Conservation (phyloP, 2,797 vertebrate species). For the Diplodus puntazzo region DNA sequence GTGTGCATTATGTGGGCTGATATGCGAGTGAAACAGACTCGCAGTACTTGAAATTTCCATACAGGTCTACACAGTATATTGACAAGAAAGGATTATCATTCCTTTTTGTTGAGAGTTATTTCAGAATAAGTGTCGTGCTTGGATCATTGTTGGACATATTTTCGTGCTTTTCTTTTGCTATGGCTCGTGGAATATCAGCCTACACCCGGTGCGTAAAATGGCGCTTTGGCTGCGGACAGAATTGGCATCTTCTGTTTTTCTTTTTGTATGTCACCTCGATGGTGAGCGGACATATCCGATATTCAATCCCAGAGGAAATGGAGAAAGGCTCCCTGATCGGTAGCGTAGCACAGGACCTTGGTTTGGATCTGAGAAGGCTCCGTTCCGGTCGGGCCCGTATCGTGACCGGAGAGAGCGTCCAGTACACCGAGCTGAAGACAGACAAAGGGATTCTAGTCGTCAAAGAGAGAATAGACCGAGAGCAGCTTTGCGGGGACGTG, state of each 20-base stretch:
- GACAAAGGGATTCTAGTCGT: conserved; percentile 81
- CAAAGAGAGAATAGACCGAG: conserved; percentile 81
- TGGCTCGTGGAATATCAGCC: no score
- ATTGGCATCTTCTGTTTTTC: conserved; percentile 65
- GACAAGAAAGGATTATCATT: no score
- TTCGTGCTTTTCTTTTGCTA: no score
- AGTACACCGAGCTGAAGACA: conserved; percentile 77
- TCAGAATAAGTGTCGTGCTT: no score
- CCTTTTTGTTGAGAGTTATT: no score
- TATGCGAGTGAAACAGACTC: no score
- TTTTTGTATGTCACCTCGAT: background rate
- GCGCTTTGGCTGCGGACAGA: conserved; percentile 54
- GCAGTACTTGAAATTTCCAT: no score
- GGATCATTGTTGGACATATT: no score
- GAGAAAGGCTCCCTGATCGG: conserved; percentile 81
- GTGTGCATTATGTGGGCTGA: no score
- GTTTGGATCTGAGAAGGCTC: conserved; percentile 75
- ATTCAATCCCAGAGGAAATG: conserved; percentile 90
- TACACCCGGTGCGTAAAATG: conserved; percentile 54
- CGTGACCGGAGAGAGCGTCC: conserved; percentile 76
- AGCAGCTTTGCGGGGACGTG: conserved; percentile 78
- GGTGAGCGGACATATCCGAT: conserved; percentile 83
- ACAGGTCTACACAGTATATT: no score
- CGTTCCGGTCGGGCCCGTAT: conserved; percentile 75
- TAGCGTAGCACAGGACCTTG: conserved; percentile 79